Evolutionary conservation across 2,797 vertebrate species (phyloP).

Genomic region (Prunella strophiata): DNA sequence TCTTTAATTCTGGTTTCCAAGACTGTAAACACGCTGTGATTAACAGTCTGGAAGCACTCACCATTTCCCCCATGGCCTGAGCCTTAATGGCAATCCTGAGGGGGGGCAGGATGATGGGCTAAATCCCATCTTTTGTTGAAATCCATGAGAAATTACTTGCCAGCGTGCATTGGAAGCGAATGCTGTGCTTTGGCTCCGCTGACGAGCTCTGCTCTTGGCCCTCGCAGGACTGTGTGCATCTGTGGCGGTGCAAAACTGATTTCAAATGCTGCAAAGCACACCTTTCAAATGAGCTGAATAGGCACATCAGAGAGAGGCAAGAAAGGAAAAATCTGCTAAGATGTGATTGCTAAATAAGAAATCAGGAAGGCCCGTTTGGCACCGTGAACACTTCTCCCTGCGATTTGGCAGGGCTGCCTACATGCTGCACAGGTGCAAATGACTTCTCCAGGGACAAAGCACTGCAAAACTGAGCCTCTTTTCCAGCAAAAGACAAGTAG

Average conservation of each 20-base stretch:
- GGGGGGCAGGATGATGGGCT: not conserved
- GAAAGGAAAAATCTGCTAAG: not conserved
- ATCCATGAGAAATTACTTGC: not conserved
- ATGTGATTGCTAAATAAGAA: conserved; percentile 5
- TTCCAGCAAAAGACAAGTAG: conserved; percentile 36
- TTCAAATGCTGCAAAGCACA: not conserved
- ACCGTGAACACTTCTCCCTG: not conserved
- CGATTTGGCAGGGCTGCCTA: conserved; percentile 3
- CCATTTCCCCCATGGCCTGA: not conserved
- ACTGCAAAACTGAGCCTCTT: not conserved
- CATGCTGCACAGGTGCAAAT: conserved; percentile 51
- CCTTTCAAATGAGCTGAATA: not conserved
- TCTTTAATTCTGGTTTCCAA: conserved; percentile 26
- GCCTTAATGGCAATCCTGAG: not conserved
- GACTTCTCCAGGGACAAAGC: conserved; percentile 54
- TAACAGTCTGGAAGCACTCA: conserved; percentile 52
- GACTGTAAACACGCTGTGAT: conserved; percentile 18
- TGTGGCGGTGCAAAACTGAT: not conserved
- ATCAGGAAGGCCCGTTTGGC: not conserved
- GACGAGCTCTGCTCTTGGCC: not conserved
- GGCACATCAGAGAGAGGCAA: not conserved
- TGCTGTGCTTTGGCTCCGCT: not conserved
- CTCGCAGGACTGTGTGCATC: not conserved
- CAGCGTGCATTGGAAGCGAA: rapidly evolving
- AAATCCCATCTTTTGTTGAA: conserved; percentile 3